Conservation (phyloP, 2,113 vertebrate species). For the Eidolon helvum region DNA sequence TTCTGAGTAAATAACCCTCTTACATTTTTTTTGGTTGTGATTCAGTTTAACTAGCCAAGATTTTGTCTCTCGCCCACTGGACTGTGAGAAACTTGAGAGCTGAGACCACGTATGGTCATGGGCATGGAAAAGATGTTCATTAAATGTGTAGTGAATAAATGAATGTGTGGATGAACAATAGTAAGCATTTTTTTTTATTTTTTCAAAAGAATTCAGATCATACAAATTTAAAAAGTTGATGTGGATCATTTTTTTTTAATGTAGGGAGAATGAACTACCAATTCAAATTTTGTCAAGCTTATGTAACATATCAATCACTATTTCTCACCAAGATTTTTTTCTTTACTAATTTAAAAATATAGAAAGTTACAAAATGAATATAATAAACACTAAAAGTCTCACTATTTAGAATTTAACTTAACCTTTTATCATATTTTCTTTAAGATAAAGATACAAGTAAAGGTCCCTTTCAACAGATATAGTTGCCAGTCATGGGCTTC, state of each 20-base stretch:
- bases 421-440: neutral
- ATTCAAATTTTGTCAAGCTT: neutral
- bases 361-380: neutral
- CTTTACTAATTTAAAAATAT: neutral
- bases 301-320: neutral
- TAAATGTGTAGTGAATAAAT: neutral
- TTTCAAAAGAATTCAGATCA: neutral
- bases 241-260: neutral
- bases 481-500: neutral
- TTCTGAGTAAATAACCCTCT: neutral
- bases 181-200: neutral
- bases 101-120: neutral
- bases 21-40: neutral
- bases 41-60: neutral
- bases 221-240: neutral
- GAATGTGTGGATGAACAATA: neutral
- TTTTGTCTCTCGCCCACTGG: neutral
- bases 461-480: neutral
- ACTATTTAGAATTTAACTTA: neutral
- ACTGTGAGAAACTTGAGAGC: neutral
- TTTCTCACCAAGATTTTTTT: neutral
- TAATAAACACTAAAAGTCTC: neutral
- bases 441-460: neutral
- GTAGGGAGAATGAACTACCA: neutral
- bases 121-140: neutral